phyloP scores from a whole-genome alignment of 2,113 vertebrate genomes.

The Neoarius graeffei region DNA sequence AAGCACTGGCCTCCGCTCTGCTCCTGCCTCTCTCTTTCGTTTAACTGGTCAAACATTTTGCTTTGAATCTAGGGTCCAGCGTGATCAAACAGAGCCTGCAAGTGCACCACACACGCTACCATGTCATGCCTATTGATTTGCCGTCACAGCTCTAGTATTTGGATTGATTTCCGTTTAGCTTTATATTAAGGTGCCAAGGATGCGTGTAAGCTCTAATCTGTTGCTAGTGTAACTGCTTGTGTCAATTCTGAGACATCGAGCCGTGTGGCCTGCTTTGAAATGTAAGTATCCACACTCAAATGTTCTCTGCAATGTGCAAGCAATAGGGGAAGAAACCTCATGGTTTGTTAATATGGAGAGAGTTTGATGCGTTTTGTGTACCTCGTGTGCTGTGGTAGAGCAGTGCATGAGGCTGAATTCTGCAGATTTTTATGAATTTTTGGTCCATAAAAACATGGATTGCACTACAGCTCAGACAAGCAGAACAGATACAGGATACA shows the following conservation, averaged over 20 bases:
- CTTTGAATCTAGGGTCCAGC: slow-evolving; percentile 48
- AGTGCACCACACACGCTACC: slow-evolving; percentile 25
- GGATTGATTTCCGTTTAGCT: slow-evolving; percentile 55
- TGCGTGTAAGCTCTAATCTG: slow-evolving; percentile 44
- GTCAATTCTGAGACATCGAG: slow-evolving; percentile 44
- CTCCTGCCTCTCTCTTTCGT: slow-evolving; percentile 36
- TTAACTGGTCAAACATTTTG: slow-evolving; percentile 49
- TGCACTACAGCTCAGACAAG: slow-evolving; percentile 16
- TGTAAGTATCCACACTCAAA: slow-evolving; percentile 25
- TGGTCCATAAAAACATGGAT: slow-evolving; percentile 10
- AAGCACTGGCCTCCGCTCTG: slow-evolving; percentile 48
- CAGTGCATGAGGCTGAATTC: slow-evolving; percentile 2
- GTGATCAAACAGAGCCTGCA: slow-evolving; percentile 38
- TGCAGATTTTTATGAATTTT: slow-evolving; percentile 8
- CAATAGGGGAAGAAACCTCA: slow-evolving; percentile 2
- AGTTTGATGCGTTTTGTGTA: not conserved
- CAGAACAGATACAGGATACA: slow-evolving; percentile 26
- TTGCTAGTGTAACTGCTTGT: slow-evolving; percentile 48
- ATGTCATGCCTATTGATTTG: slow-evolving; percentile 44
- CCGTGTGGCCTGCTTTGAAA: slow-evolving; percentile 51
- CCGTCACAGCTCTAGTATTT: slow-evolving; percentile 54
- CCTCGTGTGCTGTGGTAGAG: not conserved
- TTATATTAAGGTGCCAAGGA: slow-evolving; percentile 70
- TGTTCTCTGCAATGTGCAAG: slow-evolving; percentile 22
- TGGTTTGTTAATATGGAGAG: slow-evolving; percentile 20